Conservation (phyloP, 1,140 invertebrate genomes). For the Sitodiplosis mosellana region DNA sequence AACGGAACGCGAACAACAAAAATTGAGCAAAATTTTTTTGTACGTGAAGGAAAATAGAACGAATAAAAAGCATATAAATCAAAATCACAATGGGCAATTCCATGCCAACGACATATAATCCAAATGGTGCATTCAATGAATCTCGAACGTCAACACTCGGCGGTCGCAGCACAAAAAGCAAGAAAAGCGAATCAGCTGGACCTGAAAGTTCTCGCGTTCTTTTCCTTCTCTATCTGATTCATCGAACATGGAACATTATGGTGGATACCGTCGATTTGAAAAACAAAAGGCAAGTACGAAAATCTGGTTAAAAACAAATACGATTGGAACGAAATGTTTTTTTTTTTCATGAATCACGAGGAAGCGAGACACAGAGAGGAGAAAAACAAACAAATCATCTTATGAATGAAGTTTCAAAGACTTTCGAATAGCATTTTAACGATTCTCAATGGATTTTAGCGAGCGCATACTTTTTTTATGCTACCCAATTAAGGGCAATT, state of each 20-base stretch:
- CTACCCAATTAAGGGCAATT: no score
- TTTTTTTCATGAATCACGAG: no score
- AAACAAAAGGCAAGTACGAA: conserved; percentile 27
- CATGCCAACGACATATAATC: background rate
- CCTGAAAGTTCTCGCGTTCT: conserved; percentile 35
- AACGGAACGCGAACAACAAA: no score
- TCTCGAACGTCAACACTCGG: background rate
- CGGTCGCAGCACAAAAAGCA: background rate
- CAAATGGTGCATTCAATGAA: background rate
- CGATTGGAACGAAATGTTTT: no score
- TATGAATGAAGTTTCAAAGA: no score
- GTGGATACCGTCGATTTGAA: conserved; percentile 37
- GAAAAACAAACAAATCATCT: background rate
- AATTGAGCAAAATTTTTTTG: no score
- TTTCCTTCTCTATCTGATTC: conserved; percentile 46
- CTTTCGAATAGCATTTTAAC: no score
- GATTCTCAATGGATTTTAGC: no score
- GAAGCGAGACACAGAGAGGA: background rate
- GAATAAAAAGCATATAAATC: no score
- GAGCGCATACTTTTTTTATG: no score
- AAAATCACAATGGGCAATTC: background rate
- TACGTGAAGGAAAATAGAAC: no score
- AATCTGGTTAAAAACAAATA: background rate
- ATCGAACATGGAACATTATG: conserved; percentile 48
- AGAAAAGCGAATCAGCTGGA: background rate